Base-by-base conservation (phyloP, 2,888 invertebrate species). In the Platycheirus rosarum region DNA sequence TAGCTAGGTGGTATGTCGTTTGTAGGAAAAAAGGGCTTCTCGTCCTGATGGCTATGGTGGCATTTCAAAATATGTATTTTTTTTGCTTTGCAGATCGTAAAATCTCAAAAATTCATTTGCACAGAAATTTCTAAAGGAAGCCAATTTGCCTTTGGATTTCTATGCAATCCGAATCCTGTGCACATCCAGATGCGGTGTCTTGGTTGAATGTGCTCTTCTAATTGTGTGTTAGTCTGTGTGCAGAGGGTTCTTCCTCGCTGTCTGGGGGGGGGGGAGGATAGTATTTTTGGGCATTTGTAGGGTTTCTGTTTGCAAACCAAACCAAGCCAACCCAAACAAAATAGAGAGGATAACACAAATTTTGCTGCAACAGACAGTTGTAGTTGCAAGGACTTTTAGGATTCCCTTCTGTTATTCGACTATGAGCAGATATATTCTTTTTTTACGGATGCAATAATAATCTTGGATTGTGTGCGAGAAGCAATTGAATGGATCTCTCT, bases 61-160 rank as follows among this genome's bases (percentile, higher is more conserved):
- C 37, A 68, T 68, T 77, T 77, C 63, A 49, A 63, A 76, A 71
- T 42, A 13, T 11, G 16, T 44, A 11, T 35, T 18, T 5, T 35
- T 53, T 32, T 60, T 29, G n/a, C 60, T 44, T 60, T 44, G 57
- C 73, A 82, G 82, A 73, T 77, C 82, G 77, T 82, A 82, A 82
- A 82, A 82, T 82, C 82, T 77, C 77, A 73, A 82, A 82, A 77
- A 82, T 82, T 82, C 82, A 82, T 82, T 82, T 82, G 82, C 73
- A 82, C 82, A 71, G 66, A 71, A 82, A 73, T 82, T 77, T 82
- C 77, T 63, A 82, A 82, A 82, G 82, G 82, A 82, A 82, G 82
- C 82, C 82, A 82, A 82, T 82, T 82, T 82, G 77, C 77, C 49
- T 66, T 60, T 70, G 82, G 77, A 77, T 82, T 77, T 73, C 68